Percentiles rank a stretch among this genome's conserved stretches.
Evolutionary conservation across 2,797 vertebrate genomes (phyloP).

Genomic region (Botia almorhae): DNA sequence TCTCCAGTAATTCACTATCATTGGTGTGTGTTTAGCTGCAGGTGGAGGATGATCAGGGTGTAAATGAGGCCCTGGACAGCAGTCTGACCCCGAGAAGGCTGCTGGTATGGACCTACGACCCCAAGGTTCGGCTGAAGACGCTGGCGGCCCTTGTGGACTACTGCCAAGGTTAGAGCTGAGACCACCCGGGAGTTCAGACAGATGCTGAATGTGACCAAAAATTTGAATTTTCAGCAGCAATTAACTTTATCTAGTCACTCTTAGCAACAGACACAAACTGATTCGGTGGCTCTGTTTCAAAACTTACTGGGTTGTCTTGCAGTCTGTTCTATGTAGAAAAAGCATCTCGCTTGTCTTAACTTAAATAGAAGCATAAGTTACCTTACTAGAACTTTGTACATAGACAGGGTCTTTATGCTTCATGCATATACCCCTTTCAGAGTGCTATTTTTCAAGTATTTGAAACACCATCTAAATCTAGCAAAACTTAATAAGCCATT

Average conservation of each 20-base stretch:
- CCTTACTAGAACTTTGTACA: too few species aligned
- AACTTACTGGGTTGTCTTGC: too few species aligned
- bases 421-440: too few species aligned
- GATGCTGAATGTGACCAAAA: not conserved
- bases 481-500: not conserved
- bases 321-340: too few species aligned
- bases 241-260: not conserved
- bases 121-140: conserved; percentile 92
- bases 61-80: conserved; percentile 86
- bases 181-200: not conserved
- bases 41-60: conserved; percentile 93
- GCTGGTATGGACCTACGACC: conserved; percentile 97
- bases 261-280: not conserved
- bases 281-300: too few species aligned
- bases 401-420: too few species aligned
- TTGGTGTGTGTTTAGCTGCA: conserved; percentile 81
- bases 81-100: conserved; percentile 90
- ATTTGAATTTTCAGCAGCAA: not conserved
- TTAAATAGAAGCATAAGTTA: too few species aligned
- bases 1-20: not conserved
- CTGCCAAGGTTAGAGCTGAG: conserved; percentile 87
- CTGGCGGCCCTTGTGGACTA: conserved; percentile 97
- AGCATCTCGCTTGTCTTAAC: too few species aligned
- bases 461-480: not conserved
- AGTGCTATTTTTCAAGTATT: not conserved